A percentile compares a stretch with the other conserved stretches of the same genome.
Conservation (phyloP, 2,113 vertebrate genomes). For the Indicator maculatus region DNA sequence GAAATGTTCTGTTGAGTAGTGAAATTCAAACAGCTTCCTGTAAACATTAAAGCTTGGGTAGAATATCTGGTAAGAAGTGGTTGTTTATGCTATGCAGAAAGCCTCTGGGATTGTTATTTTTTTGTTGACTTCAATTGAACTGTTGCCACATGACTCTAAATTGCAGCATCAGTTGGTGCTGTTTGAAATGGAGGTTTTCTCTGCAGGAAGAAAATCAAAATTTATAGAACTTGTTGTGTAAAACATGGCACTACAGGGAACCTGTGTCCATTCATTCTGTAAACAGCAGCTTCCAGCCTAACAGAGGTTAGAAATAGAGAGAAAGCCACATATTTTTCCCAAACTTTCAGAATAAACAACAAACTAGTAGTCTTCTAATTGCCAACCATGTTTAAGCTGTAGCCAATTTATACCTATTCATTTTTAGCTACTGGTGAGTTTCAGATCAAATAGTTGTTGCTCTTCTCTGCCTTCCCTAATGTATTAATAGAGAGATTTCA, state of each 20-base stretch:
- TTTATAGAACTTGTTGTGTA: neutral
- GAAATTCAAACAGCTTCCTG: neutral
- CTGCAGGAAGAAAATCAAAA: neutral
- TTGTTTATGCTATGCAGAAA: neutral
- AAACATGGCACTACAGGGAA: neutral
- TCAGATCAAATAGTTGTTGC: neutral
- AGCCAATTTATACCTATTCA: neutral
- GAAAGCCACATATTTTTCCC: neutral
- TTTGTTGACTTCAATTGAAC: neutral
- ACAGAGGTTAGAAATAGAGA: neutral
- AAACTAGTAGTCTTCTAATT: neutral
- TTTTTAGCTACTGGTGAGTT: neutral
- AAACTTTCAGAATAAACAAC: neutral
- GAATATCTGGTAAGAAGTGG: neutral
- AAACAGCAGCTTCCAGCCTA: neutral
- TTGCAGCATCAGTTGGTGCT: neutral
- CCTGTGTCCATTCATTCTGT: neutral
- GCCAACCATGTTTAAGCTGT: neutral
- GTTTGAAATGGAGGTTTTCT: neutral
- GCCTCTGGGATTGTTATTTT: neutral
- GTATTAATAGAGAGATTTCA: neutral
- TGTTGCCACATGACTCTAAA: neutral
- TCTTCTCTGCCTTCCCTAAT: neutral
- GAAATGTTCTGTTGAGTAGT: neutral
- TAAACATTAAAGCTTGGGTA: neutral